Evolutionary conservation across 2,888 invertebrate genomes (phyloP).

Genomic region (Rhingia rostrata): DNA sequence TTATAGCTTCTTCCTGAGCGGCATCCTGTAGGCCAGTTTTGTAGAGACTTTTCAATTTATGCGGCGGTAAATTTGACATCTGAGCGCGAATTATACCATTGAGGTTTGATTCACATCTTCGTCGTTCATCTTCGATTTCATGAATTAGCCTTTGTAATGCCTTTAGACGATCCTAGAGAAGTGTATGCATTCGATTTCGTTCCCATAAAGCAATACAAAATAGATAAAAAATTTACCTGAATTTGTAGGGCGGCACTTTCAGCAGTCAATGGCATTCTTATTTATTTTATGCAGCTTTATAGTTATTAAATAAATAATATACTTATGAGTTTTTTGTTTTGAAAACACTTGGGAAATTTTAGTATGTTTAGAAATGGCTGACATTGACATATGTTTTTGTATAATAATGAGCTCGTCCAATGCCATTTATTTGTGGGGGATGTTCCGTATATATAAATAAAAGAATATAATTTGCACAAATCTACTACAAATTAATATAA

Average conservation of each 20-base stretch:
- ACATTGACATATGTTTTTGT: background rate
- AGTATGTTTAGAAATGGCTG: too few species aligned
- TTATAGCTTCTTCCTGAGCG: slow-evolving; percentile 91
- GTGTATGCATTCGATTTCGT: background rate
- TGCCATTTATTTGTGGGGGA: too few species aligned
- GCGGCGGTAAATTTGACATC: slow-evolving; percentile 85
- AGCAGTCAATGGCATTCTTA: slow-evolving; percentile 89
- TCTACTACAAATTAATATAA: too few species aligned
- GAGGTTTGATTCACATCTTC: slow-evolving; percentile 91
- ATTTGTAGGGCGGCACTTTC: slow-evolving; percentile 90
- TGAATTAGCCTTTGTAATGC: slow-evolving; percentile 90
- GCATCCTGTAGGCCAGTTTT: slow-evolving; percentile 92
- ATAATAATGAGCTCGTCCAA: background rate
- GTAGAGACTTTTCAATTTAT: slow-evolving; percentile 91
- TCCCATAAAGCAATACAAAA: background rate
- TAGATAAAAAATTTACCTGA: slow-evolving; percentile 80
- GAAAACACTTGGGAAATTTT: too few species aligned
- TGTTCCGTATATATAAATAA: background rate
- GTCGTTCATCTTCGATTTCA: slow-evolving; percentile 91
- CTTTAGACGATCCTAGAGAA: slow-evolving; percentile 89
- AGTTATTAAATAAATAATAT: background rate
- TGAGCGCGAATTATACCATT: slow-evolving; percentile 91
- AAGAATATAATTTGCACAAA: background rate
- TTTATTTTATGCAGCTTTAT: background rate
- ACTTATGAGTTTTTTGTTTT: too few species aligned